Base-by-base conservation (phyloP, 1,140 invertebrate genomes). In the Lysiphlebus fabarum region DNA sequence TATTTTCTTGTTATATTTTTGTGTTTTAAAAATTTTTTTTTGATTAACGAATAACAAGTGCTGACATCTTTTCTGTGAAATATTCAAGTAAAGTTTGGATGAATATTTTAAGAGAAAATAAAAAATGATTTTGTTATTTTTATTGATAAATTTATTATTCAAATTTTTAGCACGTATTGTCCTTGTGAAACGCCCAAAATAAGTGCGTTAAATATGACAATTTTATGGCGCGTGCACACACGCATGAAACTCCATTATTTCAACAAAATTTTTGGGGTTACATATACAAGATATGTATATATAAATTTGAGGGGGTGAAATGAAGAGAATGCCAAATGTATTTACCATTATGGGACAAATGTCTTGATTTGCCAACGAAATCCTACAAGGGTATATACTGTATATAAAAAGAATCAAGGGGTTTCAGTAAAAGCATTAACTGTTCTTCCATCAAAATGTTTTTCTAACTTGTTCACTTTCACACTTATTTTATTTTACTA, bases 281-380 rank as follows among this genome's bases (percentile, higher is more conserved):
- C 55, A 53, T 45, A 53, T 40, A 41, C n/a, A n/a, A n/a, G n/a
- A 66, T 69, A 70, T 70, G 47, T 73, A 62, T 65, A 17, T 17
- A 17, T 17, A 3, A 17, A 17, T 17, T n/a, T n/a, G 17, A 17
- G 17, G 17, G 17, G 17, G 17, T 17, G 17, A 17, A 17, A 17
- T 17, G 17, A 63, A 58, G 62, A 66, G 65, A 62, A 40, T 65
- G 71, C 61, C 69, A 74, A 73, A 75, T 67, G 67, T 70, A 73
- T 70, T 72, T 74, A 70, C 62, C 65, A 55, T 64, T 53, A 34
- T 56, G 64, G 67, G 67, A 74, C 72, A 72, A 75, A 74, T 70
- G 72, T 66, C 72, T 72, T 73, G 74, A 78, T 76, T 77, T 69
- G 69, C 66, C 61, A 66, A 49, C 51, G 41, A 55, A 45, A 62